phyloP scores from a whole-genome alignment of 1,140 invertebrate genomes.

The Meteorus sp. region DNA sequence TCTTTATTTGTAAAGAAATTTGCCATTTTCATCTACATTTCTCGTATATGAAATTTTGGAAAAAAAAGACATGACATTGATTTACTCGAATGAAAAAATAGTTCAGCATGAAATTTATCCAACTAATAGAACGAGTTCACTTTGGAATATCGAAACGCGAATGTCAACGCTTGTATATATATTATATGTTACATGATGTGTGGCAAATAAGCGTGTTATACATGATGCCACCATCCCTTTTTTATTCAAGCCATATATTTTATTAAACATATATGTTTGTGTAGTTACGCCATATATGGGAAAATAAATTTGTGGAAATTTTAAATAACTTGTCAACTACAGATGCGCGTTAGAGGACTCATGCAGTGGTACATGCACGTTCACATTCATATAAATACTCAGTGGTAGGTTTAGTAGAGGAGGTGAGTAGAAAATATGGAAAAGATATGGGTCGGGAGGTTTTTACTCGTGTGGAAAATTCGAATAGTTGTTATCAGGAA shows the following conservation, averaged over 20 bases:
- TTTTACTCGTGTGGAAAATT: not conserved
- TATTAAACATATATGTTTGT: slow-evolving; percentile 2
- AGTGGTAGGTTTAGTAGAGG: too few species aligned
- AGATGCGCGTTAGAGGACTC: slow-evolving; percentile 20
- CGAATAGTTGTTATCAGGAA: slow-evolving; percentile 23
- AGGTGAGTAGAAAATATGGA: not conserved
- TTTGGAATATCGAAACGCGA: too few species aligned
- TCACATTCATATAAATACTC: not conserved
- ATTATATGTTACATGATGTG: too few species aligned
- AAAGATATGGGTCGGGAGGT: not conserved
- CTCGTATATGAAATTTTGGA: too few species aligned
- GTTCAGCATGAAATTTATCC: too few species aligned
- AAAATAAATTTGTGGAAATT: slow-evolving; percentile 24
- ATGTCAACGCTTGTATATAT: too few species aligned
- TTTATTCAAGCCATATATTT: not conserved
- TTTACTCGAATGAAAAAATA: too few species aligned
- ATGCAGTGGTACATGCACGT: slow-evolving; percentile 4
- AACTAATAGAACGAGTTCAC: too few species aligned
- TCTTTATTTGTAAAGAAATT: too few species aligned
- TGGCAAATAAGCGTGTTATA: too few species aligned
- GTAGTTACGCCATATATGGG: not conserved
- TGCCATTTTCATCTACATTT: too few species aligned
- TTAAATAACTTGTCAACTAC: slow-evolving; percentile 29
- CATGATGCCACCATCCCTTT: not conserved
- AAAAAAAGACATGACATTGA: too few species aligned